phyloP scores from a whole-genome alignment of 2,113 vertebrate genomes.

The Apodemus sylvaticus region DNA sequence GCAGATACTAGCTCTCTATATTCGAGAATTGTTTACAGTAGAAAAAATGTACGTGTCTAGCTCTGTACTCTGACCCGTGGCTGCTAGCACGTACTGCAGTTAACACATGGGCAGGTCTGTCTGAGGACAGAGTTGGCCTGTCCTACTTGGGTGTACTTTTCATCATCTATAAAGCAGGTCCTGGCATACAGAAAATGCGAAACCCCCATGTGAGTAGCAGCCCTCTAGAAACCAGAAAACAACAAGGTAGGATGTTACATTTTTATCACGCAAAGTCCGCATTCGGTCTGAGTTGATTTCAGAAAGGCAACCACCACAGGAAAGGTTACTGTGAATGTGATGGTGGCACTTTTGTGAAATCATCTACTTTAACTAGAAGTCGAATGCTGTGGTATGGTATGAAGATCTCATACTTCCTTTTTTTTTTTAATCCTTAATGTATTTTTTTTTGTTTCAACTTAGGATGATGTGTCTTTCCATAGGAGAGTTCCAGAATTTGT shows the following conservation, averaged over 20 bases:
- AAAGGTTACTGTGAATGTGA: background rate
- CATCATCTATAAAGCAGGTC: background rate
- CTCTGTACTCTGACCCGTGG: background rate
- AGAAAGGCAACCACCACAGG: background rate
- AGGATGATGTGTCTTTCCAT: background rate
- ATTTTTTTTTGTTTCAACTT: background rate
- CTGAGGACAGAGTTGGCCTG: background rate
- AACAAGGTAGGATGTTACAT: background rate
- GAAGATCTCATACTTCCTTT: background rate
- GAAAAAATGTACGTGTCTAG: background rate
- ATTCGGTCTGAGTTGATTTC: background rate
- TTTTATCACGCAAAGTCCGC: background rate
- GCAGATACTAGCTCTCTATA: background rate
- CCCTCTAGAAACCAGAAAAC: background rate
- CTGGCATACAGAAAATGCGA: background rate
- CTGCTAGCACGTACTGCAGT: no score
- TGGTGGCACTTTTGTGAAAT: background rate
- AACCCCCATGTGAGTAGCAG: background rate
- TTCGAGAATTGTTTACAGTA: background rate
- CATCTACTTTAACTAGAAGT: background rate
- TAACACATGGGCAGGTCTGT: background rate
- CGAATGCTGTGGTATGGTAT: background rate
- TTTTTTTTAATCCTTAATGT: background rate
- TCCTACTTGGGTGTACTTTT: background rate
- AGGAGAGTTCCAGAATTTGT: background rate